phyloP scores from a whole-genome alignment of 2,888 invertebrate genomes.

The Sminthurinus aureus region DNA sequence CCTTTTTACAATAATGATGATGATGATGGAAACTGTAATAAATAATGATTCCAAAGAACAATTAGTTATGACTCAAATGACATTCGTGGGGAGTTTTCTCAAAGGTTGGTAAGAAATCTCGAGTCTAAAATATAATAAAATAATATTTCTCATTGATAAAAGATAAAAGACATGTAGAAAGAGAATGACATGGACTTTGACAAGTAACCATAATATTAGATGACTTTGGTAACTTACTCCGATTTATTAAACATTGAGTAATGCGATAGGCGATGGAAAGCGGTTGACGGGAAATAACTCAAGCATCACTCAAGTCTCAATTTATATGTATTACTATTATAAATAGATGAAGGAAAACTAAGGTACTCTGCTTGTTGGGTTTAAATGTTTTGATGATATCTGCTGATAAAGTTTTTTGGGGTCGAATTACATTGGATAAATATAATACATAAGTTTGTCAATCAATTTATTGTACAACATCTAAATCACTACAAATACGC shows the following conservation, averaged over 20 bases:
- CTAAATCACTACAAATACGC: background rate
- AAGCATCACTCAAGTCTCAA: too few relatives aligned
- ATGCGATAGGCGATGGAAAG: background rate
- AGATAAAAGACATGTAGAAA: background rate
- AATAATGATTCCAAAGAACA: too few relatives aligned
- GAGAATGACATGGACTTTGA: background rate
- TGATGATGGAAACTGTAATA: too few relatives aligned
- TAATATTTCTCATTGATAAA: background rate
- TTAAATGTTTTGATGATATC: too few relatives aligned
- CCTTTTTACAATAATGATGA: too few relatives aligned
- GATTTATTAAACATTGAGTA: constrained; percentile 17
- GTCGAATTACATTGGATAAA: background rate
- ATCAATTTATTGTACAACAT: background rate
- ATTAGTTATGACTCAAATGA: background rate
- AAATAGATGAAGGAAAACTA: too few relatives aligned
- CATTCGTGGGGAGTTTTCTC: background rate
- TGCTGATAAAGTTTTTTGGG: background rate
- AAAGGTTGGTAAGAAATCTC: background rate
- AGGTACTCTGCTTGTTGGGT: too few relatives aligned
- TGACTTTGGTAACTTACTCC: background rate
- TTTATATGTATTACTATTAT: too few relatives aligned
- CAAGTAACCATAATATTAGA: background rate
- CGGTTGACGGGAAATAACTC: background rate
- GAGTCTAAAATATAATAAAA: background rate
- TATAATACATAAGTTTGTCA: background rate